Percentiles rank a stretch among this genome's conserved stretches.
These are phyloP conservation scores for Semotilus atromaculatus DNA, from an alignment of 2,797 vertebrate genomes.

Conservation along the genomic window DNA sequence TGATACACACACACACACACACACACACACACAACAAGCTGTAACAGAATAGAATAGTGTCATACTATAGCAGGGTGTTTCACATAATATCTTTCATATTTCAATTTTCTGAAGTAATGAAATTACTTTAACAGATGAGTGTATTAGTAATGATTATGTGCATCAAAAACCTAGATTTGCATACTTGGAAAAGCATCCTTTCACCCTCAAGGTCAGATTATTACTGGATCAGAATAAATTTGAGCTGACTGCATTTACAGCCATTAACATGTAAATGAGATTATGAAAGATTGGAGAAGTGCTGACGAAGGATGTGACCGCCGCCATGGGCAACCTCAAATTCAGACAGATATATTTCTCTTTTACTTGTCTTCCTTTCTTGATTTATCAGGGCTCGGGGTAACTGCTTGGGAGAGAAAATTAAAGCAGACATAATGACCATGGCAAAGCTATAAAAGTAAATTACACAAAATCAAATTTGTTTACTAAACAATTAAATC, in stretches of 20 bases:
- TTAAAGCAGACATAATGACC: neutral
- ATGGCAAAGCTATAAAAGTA: slow-evolving; percentile 17
- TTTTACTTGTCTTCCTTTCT: neutral
- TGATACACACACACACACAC: neutral
- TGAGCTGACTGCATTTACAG: slow-evolving; percentile 42
- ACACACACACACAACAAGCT: neutral
- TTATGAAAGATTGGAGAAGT: slow-evolving; percentile 37
- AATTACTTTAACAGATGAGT: slow-evolving; percentile 7
- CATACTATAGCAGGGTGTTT: neutral
- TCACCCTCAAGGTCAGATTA: slow-evolving; percentile 20
- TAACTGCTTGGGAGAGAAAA: neutral
- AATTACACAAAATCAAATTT: slow-evolving; percentile 8
- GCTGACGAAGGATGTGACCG: slow-evolving; percentile 31
- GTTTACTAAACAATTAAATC: neutral
- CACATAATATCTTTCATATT: neutral
- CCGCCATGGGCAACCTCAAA: neutral
- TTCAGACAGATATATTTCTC: slow-evolving; percentile 15
- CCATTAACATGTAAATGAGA: slow-evolving; percentile 55
- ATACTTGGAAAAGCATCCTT: slow-evolving; percentile 21
- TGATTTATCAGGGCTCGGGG: neutral
- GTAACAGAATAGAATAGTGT: neutral
- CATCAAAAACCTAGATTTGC: slow-evolving; percentile 13
- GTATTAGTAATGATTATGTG: slow-evolving; percentile 13
- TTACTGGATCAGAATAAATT: slow-evolving; percentile 29
- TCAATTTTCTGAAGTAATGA: neutral